Percentiles rank a stretch among this genome's conserved stretches.
Evolutionary conservation across 2,113 vertebrate genomes (phyloP).

Genomic region (Pseudorasbora parva): DNA sequence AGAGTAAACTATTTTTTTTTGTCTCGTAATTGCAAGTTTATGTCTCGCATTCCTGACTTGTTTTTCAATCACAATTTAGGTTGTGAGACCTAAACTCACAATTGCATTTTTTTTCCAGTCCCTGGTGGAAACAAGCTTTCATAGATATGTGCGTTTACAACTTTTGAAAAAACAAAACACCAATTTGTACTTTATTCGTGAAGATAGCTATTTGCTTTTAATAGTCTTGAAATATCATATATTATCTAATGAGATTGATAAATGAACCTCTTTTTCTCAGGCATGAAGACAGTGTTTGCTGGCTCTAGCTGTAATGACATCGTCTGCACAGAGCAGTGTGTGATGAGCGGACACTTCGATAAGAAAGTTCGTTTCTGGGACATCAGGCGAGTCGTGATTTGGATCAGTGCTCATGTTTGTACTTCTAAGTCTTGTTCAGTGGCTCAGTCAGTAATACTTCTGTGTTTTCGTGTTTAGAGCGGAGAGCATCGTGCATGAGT

Average conservation of each 20-base stretch:
- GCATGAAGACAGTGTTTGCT: slow-evolving; percentile 98
- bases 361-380: slow-evolving; percentile 99
- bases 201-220: neutral
- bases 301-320: slow-evolving; percentile 99
- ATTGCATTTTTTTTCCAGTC: too few relatives aligned
- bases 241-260: neutral
- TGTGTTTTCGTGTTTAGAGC: slow-evolving; percentile 73
- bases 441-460: neutral
- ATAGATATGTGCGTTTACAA: too few relatives aligned
- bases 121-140: too few relatives aligned
- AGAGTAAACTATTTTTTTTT: too few relatives aligned
- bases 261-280: slow-evolving; percentile 68
- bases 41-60: too few relatives aligned
- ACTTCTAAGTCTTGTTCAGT: neutral
- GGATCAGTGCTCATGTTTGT: neutral
- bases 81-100: too few relatives aligned
- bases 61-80: too few relatives aligned
- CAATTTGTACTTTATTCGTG: neutral
- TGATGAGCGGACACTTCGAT: slow-evolving; percentile 99
- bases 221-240: neutral
- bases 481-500: slow-evolving; percentile 87
- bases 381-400: slow-evolving; percentile 81
- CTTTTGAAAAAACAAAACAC: too few relatives aligned
- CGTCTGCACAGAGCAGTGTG: slow-evolving; percentile 96
- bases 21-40: too few relatives aligned